These are phyloP conservation scores for Julus scanicus DNA, from an alignment of 2,888 invertebrate species.

Conservation along the genomic window DNA sequence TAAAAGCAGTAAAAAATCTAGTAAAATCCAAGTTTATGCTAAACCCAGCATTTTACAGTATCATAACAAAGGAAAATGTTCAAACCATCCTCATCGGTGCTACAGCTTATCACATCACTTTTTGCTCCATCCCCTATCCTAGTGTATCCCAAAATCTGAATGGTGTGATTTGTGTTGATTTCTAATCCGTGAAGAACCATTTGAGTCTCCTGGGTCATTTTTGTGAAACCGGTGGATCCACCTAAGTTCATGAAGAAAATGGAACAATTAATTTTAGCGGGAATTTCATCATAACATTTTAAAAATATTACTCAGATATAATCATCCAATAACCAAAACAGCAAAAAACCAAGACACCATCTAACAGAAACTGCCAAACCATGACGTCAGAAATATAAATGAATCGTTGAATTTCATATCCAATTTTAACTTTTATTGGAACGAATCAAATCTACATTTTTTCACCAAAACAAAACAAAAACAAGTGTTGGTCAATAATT, in stretches of 20 bases:
- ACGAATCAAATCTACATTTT: too few relatives aligned
- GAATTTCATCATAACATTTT: too few relatives aligned
- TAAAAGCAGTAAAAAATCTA: neutral
- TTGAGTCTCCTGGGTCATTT: constrained; percentile 38
- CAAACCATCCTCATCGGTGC: constrained; percentile 39
- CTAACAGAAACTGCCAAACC: too few relatives aligned
- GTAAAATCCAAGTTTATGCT: neutral
- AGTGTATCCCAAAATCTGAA: constrained; percentile 66
- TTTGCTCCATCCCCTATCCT: constrained; percentile 66
- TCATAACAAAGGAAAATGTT: neutral
- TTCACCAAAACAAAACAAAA: too few relatives aligned
- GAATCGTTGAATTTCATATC: too few relatives aligned
- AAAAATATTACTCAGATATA: too few relatives aligned
- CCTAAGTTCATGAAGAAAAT: neutral
- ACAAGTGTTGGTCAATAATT: too few relatives aligned
- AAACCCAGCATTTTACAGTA: neutral
- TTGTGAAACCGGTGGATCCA: neutral
- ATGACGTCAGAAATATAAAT: too few relatives aligned
- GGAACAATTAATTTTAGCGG: too few relatives aligned
- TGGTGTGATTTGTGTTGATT: constrained; percentile 66
- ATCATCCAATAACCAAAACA: too few relatives aligned
- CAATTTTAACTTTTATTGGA: too few relatives aligned
- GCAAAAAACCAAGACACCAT: too few relatives aligned
- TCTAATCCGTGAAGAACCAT: constrained; percentile 60
- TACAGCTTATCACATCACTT: constrained; percentile 63